Evolutionary conservation across 2,113 vertebrate species (phyloP).

Genomic region (Geothlypis trichas): DNA sequence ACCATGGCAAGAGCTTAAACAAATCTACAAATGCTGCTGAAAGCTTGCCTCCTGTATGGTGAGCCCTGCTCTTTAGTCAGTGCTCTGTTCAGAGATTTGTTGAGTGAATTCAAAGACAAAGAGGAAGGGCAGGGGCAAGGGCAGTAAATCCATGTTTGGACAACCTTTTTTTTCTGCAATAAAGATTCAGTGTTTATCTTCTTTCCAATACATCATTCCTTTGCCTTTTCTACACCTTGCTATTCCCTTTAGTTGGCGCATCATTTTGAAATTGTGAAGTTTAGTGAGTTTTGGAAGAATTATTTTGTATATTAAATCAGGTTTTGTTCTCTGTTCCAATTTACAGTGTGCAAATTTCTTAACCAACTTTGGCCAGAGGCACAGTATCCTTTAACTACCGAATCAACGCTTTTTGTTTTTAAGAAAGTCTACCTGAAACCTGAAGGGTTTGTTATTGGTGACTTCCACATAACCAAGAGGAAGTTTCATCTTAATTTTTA

Average conservation of each 20-base stretch:
- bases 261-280: not conserved
- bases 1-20: accelerated
- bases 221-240: not conserved
- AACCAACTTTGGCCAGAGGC: not conserved
- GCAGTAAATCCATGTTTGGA: not conserved
- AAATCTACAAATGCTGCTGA: not conserved
- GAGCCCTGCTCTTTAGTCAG: not conserved
- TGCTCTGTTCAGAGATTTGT: not conserved
- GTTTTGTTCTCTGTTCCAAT: not conserved
- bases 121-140: not conserved
- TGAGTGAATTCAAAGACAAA: not conserved
- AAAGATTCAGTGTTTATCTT: not conserved
- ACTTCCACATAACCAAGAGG: not conserved
- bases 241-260: not conserved
- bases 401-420: not conserved
- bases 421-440: not conserved
- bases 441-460: not conserved
- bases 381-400: not conserved
- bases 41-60: not conserved
- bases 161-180: not conserved
- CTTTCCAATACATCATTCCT: not conserved
- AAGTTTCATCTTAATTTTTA: not conserved
- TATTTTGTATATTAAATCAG: not conserved
- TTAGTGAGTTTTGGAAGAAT: not conserved
- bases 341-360: not conserved